Evolutionary conservation across 2,888 invertebrate genomes (phyloP).

Genomic region (Ischnus inquisitorius): DNA sequence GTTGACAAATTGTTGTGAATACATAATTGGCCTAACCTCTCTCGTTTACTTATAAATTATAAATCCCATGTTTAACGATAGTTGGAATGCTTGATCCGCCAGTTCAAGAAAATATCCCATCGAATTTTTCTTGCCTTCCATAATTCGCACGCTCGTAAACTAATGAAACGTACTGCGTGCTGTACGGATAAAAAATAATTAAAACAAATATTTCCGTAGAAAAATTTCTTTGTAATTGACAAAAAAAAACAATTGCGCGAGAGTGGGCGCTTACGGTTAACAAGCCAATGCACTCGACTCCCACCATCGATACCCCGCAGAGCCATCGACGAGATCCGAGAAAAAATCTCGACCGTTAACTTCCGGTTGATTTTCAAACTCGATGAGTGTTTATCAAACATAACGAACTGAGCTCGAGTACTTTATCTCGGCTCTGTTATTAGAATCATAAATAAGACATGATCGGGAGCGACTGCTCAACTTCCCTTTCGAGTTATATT

Average conservation of each 20-base stretch:
- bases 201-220: not conserved
- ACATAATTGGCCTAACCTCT: conserved; percentile 16
- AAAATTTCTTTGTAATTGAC: not conserved
- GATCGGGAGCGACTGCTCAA: not conserved
- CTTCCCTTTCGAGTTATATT: not conserved
- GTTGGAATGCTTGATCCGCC: not conserved
- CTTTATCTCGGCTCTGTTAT: not conserved
- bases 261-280: conserved; percentile 1
- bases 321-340: not conserved
- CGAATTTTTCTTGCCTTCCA: not conserved
- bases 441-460: conserved; percentile 6
- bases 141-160: not conserved
- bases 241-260: not conserved
- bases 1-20: conserved; percentile 61
- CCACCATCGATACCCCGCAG: not conserved
- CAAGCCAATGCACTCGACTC: conserved; percentile 13
- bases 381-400: not conserved
- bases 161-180: not conserved
- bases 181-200: not conserved
- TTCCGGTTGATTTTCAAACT: not conserved
- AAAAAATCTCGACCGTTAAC: conserved; percentile 2
- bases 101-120: not conserved
- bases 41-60: conserved; percentile 1
- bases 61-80: not conserved
- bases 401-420: not conserved